Evolutionary conservation across 2,888 invertebrate genomes (phyloP).

Genomic region (Xylota segnis): DNA sequence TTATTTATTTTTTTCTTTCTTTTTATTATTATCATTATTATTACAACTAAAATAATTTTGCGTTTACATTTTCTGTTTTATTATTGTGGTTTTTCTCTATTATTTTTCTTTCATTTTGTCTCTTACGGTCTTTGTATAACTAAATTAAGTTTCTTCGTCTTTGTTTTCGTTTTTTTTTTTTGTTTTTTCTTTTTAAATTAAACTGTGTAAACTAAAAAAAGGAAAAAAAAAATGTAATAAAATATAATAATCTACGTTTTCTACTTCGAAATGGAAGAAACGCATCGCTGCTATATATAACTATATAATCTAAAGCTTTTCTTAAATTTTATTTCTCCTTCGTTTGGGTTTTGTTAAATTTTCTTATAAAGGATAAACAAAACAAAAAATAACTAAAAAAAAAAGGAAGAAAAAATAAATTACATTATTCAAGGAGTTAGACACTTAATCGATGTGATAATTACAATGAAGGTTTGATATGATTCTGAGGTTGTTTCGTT

Average conservation of each 20-base stretch:
- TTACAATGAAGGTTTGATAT: conserved; percentile 1
- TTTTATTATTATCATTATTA: conserved; percentile 8
- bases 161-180: conserved; percentile 25
- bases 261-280: conserved; percentile 52
- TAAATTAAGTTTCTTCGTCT: conserved; percentile 50
- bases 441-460: neutral
- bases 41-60: conserved; percentile 61
- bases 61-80: conserved; percentile 51
- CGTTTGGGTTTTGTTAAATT: conserved; percentile 1
- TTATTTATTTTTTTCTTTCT: conserved; percentile 17
- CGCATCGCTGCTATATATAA: conserved; percentile 21
- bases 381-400: neutral
- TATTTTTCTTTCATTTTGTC: conserved; percentile 9
- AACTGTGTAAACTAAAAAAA: conserved; percentile 32
- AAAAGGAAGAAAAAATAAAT: conserved; percentile 24
- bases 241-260: conserved; percentile 39
- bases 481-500: neutral
- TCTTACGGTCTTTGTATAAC: conserved; percentile 36
- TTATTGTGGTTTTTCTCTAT: conserved; percentile 16
- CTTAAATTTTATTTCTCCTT: conserved; percentile 21
- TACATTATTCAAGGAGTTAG: neutral
- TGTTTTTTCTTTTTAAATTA: conserved; percentile 44
- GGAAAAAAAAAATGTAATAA: conserved; percentile 30
- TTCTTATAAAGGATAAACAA: conserved; percentile 20
- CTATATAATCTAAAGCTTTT: conserved; percentile 58